These are phyloP conservation scores for Florisuga fusca DNA, from an alignment of 2,797 vertebrate species.

Conservation along the genomic window DNA sequence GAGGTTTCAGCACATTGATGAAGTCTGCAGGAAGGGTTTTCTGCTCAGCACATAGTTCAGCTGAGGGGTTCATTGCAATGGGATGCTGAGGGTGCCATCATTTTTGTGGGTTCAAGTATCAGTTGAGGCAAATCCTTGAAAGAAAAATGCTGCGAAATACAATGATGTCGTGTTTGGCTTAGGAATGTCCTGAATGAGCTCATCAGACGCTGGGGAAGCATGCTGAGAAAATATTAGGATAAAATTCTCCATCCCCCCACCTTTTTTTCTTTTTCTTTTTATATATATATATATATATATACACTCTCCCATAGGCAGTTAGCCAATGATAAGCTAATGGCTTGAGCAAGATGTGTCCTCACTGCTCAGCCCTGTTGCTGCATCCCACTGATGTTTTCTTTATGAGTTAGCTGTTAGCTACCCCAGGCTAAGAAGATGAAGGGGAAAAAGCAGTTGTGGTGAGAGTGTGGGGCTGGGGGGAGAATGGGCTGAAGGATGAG, in stretches of 20 bases:
- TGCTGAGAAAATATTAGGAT: neutral
- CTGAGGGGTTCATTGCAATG: neutral
- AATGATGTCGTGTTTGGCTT: neutral
- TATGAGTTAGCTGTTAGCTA: neutral
- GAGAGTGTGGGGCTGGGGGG: neutral
- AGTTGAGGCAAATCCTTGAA: neutral
- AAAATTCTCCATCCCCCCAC: neutral
- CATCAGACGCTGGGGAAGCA: neutral
- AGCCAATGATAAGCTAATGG: neutral
- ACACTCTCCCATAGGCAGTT: neutral
- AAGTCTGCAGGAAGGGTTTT: neutral
- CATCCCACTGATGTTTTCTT: accelerated
- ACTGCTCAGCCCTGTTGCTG: neutral
- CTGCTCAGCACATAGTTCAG: accelerated
- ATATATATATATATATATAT: too few relatives aligned
- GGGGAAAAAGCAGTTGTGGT: neutral
- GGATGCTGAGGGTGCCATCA: accelerated
- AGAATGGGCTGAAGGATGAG: neutral
- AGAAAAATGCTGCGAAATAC: neutral
- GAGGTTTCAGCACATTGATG: neutral
- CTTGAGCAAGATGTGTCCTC: neutral
- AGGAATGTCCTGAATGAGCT: neutral
- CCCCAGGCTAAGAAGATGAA: neutral
- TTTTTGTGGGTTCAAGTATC: neutral
- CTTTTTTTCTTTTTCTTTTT: too few relatives aligned